These are phyloP conservation scores for Littorina saxatilis DNA, from an alignment of 1,140 invertebrate species.

Conservation along the genomic window DNA sequence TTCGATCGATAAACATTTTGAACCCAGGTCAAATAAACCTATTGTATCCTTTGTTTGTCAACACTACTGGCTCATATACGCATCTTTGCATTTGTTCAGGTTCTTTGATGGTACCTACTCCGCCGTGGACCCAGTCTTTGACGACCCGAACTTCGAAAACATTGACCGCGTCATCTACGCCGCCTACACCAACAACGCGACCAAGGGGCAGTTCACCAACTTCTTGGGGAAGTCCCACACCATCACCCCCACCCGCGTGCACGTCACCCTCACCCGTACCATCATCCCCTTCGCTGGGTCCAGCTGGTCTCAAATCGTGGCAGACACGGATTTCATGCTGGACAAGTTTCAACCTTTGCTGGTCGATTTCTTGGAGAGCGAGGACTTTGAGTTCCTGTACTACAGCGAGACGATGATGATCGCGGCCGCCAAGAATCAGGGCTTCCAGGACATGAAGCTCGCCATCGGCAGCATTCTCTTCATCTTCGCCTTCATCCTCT, in stretches of 20 bases:
- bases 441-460: conserved; percentile 55
- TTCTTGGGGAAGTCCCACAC: conserved; percentile 36
- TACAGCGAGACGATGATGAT: conserved; percentile 45
- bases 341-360: conserved; percentile 39
- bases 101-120: conserved; percentile 52
- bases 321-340: conserved; percentile 21
- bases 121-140: conserved; percentile 35
- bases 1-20: too few species aligned
- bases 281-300: conserved; percentile 32
- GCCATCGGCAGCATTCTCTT: conserved; percentile 58
- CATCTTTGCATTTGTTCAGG: too few species aligned
- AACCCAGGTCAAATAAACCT: too few species aligned
- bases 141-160: conserved; percentile 41
- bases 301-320: background rate
- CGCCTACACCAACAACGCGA: conserved; percentile 34
- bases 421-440: conserved; percentile 50
- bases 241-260: background rate
- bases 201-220: conserved; percentile 39
- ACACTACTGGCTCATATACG: too few species aligned
- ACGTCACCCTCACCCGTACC: conserved; percentile 35
- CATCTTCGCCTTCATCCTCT: conserved; percentile 56
- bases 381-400: conserved; percentile 47
- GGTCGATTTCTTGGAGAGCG: conserved; percentile 28
- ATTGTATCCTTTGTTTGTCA: too few species aligned
- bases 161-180: conserved; percentile 42